Evolutionary conservation across 2,113 vertebrate genomes (phyloP), one percentile per base, ranked within the genome.

Genomic region (Xerus inauris): DNA sequence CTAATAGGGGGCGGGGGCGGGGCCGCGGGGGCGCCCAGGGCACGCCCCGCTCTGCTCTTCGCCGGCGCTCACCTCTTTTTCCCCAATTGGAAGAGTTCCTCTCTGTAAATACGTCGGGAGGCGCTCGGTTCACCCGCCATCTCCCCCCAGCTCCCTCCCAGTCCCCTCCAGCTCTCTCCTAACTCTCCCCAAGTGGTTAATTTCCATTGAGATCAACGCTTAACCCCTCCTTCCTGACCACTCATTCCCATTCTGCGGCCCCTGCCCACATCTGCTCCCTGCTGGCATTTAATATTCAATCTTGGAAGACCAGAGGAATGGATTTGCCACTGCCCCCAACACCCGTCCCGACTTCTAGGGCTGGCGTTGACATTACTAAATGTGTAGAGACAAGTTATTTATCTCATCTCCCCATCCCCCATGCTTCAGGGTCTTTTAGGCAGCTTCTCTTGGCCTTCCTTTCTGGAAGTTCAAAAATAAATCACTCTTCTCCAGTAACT

Each of bases 391-490:
- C 65, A 8, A 88, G 72, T 92, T 91, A 77, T 96, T 91, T 97
- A 96, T 75, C 73, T 85, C 51, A 51, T 77, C 3, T 7, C 9
- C 38, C 7, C 3, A 7, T 32, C 0, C 17, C 35, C 32, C 11
- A 5, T 2, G 75, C 79, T 84, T 51, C 72, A n/a, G 40, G 71
- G 54, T 79, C 77, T 91, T 94, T 92, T 42, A 38, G 88, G 73
- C 92, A 79, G 71, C 80, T 87, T 93, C 89, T 71, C 47, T 76
- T 47, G 64, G 92, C 54, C 72, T 97, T 96, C 1, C 88, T 91
- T 91, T 94, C 54, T 91, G 54, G 65, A 93, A 94, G 95, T 93
- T 97, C 75, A 97, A 88, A 98, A 95, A 95, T 98, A 98, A 97
- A 97, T 97, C 97, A 96, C 87, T 73, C 47, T 95, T 83, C 45